Evolutionary conservation across 2,797 vertebrate genomes (phyloP), one percentile per base, ranked within the genome.

Genomic region (Poecilia velifera): DNA sequence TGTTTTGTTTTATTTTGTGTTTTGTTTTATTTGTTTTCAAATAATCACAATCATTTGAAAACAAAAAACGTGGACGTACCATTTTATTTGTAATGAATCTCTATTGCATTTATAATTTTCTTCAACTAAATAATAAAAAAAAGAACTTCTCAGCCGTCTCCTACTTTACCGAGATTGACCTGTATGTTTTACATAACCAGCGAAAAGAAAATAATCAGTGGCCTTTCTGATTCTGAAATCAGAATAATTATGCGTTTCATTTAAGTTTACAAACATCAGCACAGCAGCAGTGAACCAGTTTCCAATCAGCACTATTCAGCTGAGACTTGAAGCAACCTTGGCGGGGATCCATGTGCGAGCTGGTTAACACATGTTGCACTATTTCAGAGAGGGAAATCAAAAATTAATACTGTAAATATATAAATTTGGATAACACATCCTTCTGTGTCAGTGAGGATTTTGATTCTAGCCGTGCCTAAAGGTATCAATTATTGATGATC

Each of bases 221-320:
- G 20, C 51, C 22, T 82, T 6, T 59, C 2, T 72, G 0, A 10
- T 76, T 36, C 18, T 47, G 36, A 41, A 68, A 78, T 72, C 73
- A 64, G 43, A 77, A 76, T 51, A 73, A 77, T 64, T 1, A 64
- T 62, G 59, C 53, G 62, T 18, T 66, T 70, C 79, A 79, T 62
- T 45, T 70, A 3, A 59, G 31, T 86, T 74, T 46, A 73, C 70
- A 43, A 84, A 84, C 76, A 82, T 76, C 72, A 82, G 73, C 55
- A 45, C 36, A 85, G 73, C 83, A 88, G 73, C 77, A 80, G 72
- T 82, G 83, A 88, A 88, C 84, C 79, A 84, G 82, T 88, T 91
- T 89, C 76, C 45, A 72, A 82, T 89, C 80, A 76, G 77, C 76
- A 31, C 70, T 20, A 31, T 81, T 84, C 89, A 84, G 80, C 84